Conservation (phyloP, 2,797 vertebrate genomes). For the Neoniphon sammara region DNA sequence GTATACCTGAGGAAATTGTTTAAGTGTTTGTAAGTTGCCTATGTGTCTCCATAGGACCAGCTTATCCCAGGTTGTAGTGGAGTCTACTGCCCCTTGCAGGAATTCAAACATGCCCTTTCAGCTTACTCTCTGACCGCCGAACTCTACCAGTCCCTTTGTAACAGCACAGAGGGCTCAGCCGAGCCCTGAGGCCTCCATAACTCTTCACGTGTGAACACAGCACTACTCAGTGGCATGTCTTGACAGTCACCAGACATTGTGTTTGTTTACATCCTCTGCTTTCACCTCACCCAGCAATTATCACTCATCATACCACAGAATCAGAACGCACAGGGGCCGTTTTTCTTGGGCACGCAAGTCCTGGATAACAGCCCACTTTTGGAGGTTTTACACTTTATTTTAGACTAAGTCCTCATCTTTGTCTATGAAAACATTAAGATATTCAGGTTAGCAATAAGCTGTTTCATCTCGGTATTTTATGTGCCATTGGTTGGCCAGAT, state of each 20-base stretch:
- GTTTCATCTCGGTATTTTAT: background rate
- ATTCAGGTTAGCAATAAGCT: background rate
- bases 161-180: constrained; percentile 53
- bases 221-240: constrained; percentile 1
- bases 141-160: constrained; percentile 84
- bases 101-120: constrained; percentile 87
- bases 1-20: background rate
- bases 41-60: constrained; percentile 83
- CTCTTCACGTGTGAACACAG: constrained; percentile 15
- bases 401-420: background rate
- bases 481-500: background rate
- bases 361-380: background rate
- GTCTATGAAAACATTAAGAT: background rate
- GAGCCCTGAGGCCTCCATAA: constrained; percentile 55
- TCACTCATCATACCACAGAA: constrained; percentile 19
- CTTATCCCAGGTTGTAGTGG: constrained; percentile 88
- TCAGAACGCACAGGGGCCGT: background rate
- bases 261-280: constrained; percentile 8
- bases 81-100: constrained; percentile 89
- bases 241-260: background rate
- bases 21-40: constrained; percentile 8
- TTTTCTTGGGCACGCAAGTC: background rate
- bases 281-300: constrained; percentile 38
- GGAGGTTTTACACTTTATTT: background rate
- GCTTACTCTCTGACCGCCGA: constrained; percentile 81